Conservation (phyloP, 2,888 invertebrate species). For the Hanleya hanleyi region DNA sequence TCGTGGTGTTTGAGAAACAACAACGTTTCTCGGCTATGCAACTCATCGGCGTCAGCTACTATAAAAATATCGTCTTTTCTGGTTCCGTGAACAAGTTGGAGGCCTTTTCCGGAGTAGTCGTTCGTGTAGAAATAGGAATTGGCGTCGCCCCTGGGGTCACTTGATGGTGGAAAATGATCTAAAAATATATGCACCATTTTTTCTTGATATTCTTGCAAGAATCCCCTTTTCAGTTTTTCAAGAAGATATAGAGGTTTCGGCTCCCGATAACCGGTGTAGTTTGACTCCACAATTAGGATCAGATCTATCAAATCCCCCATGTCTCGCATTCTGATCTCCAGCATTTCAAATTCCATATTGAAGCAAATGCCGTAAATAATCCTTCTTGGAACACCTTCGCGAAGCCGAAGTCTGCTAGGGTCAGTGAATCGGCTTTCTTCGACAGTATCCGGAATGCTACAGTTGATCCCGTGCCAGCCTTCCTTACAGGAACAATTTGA, state of each 20-base stretch:
- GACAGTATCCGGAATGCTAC: slow-evolving; percentile 34
- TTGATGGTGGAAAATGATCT: slow-evolving; percentile 50
- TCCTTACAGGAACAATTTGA: slow-evolving; percentile 17
- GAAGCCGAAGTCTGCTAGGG: background rate
- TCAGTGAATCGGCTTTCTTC: slow-evolving; percentile 10
- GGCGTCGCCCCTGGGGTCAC: slow-evolving; percentile 48
- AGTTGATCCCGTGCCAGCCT: slow-evolving; percentile 32
- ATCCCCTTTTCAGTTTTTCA: slow-evolving; percentile 75
- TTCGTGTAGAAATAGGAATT: slow-evolving; percentile 44
- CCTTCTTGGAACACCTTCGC: slow-evolving; percentile 21
- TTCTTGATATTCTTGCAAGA: slow-evolving; percentile 75
- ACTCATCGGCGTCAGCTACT: slow-evolving; percentile 77
- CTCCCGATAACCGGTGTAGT: slow-evolving; percentile 64
- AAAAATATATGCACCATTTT: slow-evolving; percentile 76
- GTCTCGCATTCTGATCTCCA: slow-evolving; percentile 77
- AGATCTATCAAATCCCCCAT: slow-evolving; percentile 79
- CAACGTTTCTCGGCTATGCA: slow-evolving; percentile 79
- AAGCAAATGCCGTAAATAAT: slow-evolving; percentile 38
- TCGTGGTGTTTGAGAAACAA: slow-evolving; percentile 81
- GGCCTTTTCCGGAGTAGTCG: slow-evolving; percentile 23
- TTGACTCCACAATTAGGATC: slow-evolving; percentile 77
- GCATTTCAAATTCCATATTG: slow-evolving; percentile 35
- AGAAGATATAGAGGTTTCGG: slow-evolving; percentile 71
- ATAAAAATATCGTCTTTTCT: slow-evolving; percentile 73
- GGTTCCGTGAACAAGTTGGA: slow-evolving; percentile 33